Evolutionary conservation across 1,140 invertebrate genomes (phyloP).

Genomic region (Potamilus streckersoni): DNA sequence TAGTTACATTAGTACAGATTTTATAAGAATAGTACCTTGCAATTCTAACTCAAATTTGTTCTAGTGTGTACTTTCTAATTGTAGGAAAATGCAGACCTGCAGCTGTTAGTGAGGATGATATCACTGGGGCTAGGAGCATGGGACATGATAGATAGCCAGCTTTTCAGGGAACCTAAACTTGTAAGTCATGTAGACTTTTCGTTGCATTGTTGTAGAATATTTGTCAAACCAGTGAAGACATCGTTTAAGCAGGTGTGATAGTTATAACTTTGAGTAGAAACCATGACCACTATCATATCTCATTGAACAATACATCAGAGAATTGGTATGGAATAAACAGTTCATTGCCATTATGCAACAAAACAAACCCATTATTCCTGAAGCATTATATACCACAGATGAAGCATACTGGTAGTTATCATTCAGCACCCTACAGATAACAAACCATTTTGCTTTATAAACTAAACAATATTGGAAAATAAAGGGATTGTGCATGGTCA

Average conservation of each 20-base stretch:
- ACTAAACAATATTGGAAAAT: too few species aligned
- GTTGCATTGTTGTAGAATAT: too few species aligned
- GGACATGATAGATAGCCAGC: constrained; percentile 95
- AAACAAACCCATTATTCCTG: too few species aligned
- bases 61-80: constrained; percentile 40
- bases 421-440: too few species aligned
- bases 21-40: background rate
- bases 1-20: background rate
- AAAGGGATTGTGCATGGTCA: too few species aligned
- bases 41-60: background rate
- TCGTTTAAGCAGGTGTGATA: background rate
- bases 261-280: too few species aligned
- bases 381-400: too few species aligned
- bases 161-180: constrained; percentile 91
- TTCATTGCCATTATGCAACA: too few species aligned
- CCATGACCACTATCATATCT: background rate
- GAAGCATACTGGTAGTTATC: too few species aligned
- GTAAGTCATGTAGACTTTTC: constrained; percentile 32
- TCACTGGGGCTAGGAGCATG: constrained; percentile 92
- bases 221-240: background rate
- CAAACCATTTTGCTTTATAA: too few species aligned
- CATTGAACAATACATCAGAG: too few species aligned
- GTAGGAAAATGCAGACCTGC: constrained; percentile 88
- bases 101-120: constrained; percentile 92
- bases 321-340: too few species aligned